Evolutionary conservation across 2,113 vertebrate genomes (phyloP).

Genomic region (Emydocephalus ijimae): DNA sequence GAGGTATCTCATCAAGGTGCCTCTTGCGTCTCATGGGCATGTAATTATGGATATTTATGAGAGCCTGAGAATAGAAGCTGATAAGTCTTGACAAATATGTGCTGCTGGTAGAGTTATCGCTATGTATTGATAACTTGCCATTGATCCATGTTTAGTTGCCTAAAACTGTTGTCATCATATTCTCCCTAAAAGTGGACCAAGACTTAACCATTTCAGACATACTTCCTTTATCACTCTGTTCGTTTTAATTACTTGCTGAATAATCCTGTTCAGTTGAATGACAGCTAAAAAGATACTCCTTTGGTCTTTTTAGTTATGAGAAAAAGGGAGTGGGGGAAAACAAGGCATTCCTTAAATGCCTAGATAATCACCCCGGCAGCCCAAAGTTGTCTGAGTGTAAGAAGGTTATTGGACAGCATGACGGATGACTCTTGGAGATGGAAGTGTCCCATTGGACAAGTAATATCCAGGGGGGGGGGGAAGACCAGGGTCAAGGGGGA

Average conservation of each 20-base stretch:
- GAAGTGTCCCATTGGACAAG: too few species aligned
- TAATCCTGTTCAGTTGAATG: not conserved
- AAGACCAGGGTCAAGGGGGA: too few species aligned
- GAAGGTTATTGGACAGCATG: too few species aligned
- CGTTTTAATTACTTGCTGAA: not conserved
- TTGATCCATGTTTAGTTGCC: not conserved
- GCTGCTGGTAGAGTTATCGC: not conserved
- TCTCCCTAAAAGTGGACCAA: not conserved
- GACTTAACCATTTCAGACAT: not conserved
- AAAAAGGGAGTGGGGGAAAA: too few species aligned
- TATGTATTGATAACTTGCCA: not conserved
- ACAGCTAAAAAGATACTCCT: too few species aligned
- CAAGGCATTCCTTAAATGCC: too few species aligned
- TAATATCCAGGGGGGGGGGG: too few species aligned
- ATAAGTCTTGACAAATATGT: not conserved
- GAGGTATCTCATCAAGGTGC: not conserved
- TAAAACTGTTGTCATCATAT: not conserved
- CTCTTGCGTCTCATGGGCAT: not conserved
- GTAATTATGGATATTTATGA: not conserved
- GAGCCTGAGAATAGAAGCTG: not conserved
- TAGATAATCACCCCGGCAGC: too few species aligned
- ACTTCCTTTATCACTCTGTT: not conserved
- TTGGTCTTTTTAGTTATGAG: too few species aligned
- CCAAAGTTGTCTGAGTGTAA: too few species aligned
- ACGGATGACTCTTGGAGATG: too few species aligned